phyloP scores from a whole-genome alignment of 1,140 invertebrate species.

The Euura lappo region DNA sequence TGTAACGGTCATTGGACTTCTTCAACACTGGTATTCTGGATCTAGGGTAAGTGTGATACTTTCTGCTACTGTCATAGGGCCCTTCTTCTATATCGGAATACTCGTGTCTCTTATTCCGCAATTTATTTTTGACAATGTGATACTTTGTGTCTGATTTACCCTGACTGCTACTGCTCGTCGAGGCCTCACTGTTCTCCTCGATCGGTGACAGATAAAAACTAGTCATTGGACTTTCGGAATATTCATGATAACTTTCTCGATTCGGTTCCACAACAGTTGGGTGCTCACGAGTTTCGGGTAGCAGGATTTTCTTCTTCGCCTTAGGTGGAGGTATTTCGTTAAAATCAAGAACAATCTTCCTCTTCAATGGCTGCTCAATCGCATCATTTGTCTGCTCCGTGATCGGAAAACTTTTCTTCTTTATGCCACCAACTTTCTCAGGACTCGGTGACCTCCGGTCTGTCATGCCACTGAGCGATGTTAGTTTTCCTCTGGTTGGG shows the following conservation, averaged over 20 bases:
- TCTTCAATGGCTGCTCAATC: constrained; percentile 28
- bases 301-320: constrained; percentile 15
- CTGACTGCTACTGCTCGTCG: constrained; percentile 57
- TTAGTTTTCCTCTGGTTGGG: constrained; percentile 30
- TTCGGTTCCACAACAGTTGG: constrained; percentile 3
- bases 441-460: constrained; percentile 22
- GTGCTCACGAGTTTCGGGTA: constrained; percentile 24
- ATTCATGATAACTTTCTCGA: constrained; percentile 10
- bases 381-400: constrained; percentile 4
- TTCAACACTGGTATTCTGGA: constrained; percentile 52
- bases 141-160: constrained; percentile 26
- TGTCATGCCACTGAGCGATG: constrained; percentile 18
- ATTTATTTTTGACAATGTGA: not conserved
- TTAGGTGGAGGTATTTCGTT: constrained; percentile 44
- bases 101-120: constrained; percentile 15
- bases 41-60: constrained; percentile 65
- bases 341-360: constrained; percentile 44
- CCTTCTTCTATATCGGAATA: constrained; percentile 11
- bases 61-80: constrained; percentile 43
- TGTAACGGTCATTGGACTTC: constrained; percentile 38
- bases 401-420: not conserved
- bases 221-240: constrained; percentile 12
- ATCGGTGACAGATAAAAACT: constrained; percentile 62
- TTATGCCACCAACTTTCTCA: not conserved
- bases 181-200: constrained; percentile 66